phyloP scores from a whole-genome alignment of 2,888 invertebrate species.

The Cantharis rustica region DNA sequence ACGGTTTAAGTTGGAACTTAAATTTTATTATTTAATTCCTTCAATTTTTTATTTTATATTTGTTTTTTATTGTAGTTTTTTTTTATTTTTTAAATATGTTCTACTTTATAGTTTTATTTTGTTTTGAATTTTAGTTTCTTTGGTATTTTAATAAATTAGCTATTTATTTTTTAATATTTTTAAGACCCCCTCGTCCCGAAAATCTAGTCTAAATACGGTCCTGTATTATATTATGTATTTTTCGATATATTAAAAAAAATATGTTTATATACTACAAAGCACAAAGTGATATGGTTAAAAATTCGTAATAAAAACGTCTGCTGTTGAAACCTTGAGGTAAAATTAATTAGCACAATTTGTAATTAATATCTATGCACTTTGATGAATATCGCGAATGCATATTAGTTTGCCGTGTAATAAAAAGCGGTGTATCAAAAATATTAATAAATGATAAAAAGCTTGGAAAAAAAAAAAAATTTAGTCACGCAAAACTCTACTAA shows the following conservation, averaged over 20 bases:
- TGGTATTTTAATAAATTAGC: too few species aligned
- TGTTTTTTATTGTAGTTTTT: too few species aligned
- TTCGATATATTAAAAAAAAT: background rate
- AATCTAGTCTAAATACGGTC: too few species aligned
- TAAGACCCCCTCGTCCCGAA: too few species aligned
- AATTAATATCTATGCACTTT: slow-evolving; percentile 35
- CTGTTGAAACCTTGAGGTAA: slow-evolving; percentile 19
- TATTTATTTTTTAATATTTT: too few species aligned
- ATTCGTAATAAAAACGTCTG: background rate
- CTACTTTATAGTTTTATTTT: too few species aligned
- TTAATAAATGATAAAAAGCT: slow-evolving; percentile 55
- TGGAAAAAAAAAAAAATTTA: slow-evolving; percentile 47
- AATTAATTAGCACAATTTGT: slow-evolving; percentile 38
- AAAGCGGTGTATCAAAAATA: slow-evolving; percentile 53
- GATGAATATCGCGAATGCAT: slow-evolving; percentile 6
- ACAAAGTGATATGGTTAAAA: background rate
- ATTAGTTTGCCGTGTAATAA: slow-evolving; percentile 15
- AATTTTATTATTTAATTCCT: too few species aligned
- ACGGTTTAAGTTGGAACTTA: too few species aligned
- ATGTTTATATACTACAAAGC: background rate
- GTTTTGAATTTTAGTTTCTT: too few species aligned
- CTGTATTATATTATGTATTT: too few species aligned
- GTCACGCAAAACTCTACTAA: slow-evolving; percentile 57
- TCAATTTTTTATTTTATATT: too few species aligned
- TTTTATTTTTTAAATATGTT: too few species aligned